These are phyloP conservation scores for Etheostoma cragini DNA, from an alignment of 2,113 vertebrate species.

Conservation along the genomic window DNA sequence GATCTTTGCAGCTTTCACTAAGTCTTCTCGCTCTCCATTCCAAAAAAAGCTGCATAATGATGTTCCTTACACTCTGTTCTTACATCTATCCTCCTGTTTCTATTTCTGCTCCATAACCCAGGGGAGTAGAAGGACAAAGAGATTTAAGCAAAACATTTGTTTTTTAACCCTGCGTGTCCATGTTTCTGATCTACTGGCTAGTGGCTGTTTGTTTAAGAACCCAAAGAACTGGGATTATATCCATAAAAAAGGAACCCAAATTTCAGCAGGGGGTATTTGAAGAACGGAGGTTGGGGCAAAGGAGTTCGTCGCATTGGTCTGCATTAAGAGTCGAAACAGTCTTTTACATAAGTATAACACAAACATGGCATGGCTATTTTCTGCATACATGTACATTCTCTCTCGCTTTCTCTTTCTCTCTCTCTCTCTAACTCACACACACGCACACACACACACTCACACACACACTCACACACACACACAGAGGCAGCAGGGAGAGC, in stretches of 20 bases:
- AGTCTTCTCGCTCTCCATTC: neutral
- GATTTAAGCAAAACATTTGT: neutral
- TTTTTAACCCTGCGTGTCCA: constrained; percentile 8
- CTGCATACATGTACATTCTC: constrained; percentile 41
- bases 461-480: constrained; percentile 14
- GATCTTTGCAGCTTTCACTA: constrained; percentile 1
- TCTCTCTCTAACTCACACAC: neutral
- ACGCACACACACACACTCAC: neutral
- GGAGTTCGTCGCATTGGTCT: constrained; percentile 31
- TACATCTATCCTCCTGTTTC: neutral
- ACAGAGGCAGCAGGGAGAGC: constrained; percentile 42
- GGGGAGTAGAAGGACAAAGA: neutral
- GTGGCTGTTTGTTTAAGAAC: neutral
- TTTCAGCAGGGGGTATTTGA: constrained; percentile 30
- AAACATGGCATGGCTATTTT: constrained; percentile 36
- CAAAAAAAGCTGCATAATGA: constrained; percentile 27
- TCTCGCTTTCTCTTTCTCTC: constrained; percentile 24
- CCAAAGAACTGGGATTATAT: neutral
- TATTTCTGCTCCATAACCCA: constrained; percentile 16
- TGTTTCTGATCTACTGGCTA: neutral
- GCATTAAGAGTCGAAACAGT: neutral
- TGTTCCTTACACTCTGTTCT: neutral
- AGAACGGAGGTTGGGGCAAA: constrained; percentile 15
- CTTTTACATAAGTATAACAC: constrained; percentile 19
- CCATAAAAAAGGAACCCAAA: constrained; percentile 20